Percentiles rank a stretch among this genome's conserved stretches.
Conservation (phyloP, 2,888 invertebrate genomes). For the Eupeodes luniger region DNA sequence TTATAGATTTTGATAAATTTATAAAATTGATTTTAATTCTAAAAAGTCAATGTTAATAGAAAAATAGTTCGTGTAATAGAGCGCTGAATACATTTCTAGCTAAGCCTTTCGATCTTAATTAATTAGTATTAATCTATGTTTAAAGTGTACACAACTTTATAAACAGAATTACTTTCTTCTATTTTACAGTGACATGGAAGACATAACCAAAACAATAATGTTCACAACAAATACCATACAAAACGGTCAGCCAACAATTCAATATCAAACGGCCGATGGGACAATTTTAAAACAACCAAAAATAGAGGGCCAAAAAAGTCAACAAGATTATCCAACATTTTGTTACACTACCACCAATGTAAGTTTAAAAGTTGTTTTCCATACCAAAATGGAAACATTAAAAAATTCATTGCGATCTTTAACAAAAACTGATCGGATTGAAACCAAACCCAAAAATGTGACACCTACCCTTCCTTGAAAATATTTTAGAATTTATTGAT, state of each 20-base stretch:
- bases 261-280: conserved; percentile 88
- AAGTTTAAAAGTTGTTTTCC: conserved; percentile 63
- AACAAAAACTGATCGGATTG: not conserved
- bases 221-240: conserved; percentile 87
- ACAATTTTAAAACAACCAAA: conserved; percentile 87
- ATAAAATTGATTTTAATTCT: too few species aligned
- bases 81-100: too few species aligned
- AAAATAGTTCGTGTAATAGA: too few species aligned
- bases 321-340: conserved; percentile 89
- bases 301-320: conserved; percentile 86
- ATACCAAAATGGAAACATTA: not conserved
- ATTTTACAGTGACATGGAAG: conserved; percentile 80
- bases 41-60: too few species aligned
- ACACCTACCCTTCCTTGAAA: too few species aligned
- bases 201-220: conserved; percentile 85
- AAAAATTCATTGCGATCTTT: too few species aligned
- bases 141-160: too few species aligned
- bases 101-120: too few species aligned
- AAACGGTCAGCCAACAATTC: conserved; percentile 87
- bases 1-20: too few species aligned
- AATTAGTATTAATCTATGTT: too few species aligned
- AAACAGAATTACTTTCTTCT: not conserved
- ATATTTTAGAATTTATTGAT: too few species aligned
- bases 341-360: conserved; percentile 86
- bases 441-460: too few species aligned